phyloP scores from a whole-genome alignment of 1,140 invertebrate genomes.

The Trichogramma pretiosum region DNA sequence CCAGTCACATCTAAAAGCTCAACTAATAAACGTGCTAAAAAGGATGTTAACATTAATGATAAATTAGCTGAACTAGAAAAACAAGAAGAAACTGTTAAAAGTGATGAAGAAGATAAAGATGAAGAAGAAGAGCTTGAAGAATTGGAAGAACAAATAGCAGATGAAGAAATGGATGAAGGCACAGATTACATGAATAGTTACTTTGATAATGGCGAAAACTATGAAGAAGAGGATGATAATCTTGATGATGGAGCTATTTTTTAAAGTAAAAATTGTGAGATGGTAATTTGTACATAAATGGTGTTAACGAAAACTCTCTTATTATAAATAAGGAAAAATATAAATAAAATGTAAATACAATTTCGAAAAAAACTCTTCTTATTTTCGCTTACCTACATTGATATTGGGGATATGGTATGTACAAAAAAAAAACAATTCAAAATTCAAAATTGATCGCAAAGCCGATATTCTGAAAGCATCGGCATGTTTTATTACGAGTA shows the following conservation, averaged over 20 bases:
- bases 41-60: conserved; percentile 39
- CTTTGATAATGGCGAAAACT: conserved; percentile 80
- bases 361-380: too few relatives aligned
- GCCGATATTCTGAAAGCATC: conserved; percentile 39
- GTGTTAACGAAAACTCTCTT: too few relatives aligned
- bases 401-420: too few relatives aligned
- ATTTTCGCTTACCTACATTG: too few relatives aligned
- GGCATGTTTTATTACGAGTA: conserved; percentile 44
- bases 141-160: conserved; percentile 44
- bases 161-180: conserved; percentile 64
- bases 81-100: conserved; percentile 41
- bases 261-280: conserved; percentile 27
- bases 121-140: conserved; percentile 45
- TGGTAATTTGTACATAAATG: neutral
- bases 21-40: conserved; percentile 27
- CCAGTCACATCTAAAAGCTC: too few relatives aligned
- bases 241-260: conserved; percentile 68
- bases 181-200: conserved; percentile 76
- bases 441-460: conserved; percentile 2
- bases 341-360: neutral
- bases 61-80: conserved; percentile 54
- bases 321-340: neutral
- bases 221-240: conserved; percentile 79
- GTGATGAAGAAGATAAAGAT: conserved; percentile 47
- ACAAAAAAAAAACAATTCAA: conserved; percentile 4